Conservation (phyloP, 2,113 vertebrate genomes). For the Galeopterus variegatus region DNA sequence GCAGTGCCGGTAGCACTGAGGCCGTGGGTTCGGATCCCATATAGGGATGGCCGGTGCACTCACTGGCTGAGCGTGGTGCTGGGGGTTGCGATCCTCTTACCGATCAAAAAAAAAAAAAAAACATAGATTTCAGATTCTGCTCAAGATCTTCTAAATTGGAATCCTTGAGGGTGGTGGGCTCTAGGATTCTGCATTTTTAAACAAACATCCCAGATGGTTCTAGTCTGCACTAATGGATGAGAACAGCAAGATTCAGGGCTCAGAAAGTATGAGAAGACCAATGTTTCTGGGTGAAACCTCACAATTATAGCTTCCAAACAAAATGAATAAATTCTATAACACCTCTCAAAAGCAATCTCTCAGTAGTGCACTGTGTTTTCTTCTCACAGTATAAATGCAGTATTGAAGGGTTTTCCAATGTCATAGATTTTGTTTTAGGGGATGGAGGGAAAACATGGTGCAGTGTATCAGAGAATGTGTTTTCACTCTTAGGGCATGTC, state of each 20-base stretch:
- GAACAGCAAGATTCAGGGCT: background rate
- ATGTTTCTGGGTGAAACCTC: background rate
- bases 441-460: background rate
- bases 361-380: background rate
- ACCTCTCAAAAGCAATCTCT: background rate
- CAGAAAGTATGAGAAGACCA: background rate
- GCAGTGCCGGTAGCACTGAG: too few relatives aligned
- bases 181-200: background rate
- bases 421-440: conserved; percentile 33
- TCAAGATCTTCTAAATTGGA: background rate
- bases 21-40: too few relatives aligned
- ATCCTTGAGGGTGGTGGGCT: background rate
- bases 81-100: too few relatives aligned
- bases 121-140: background rate
- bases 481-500: background rate
- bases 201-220: background rate
- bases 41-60: too few relatives aligned
- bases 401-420: background rate
- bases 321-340: background rate
- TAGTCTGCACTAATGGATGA: background rate
- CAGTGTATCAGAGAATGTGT: background rate
- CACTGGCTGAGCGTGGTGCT: too few relatives aligned
- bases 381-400: background rate
- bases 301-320: conserved; percentile 1
- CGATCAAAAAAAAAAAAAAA: background rate